Evolutionary conservation across 2,113 vertebrate genomes (phyloP), one percentile per base, ranked within the genome.

Genomic region (Tenrec ecaudatus): DNA sequence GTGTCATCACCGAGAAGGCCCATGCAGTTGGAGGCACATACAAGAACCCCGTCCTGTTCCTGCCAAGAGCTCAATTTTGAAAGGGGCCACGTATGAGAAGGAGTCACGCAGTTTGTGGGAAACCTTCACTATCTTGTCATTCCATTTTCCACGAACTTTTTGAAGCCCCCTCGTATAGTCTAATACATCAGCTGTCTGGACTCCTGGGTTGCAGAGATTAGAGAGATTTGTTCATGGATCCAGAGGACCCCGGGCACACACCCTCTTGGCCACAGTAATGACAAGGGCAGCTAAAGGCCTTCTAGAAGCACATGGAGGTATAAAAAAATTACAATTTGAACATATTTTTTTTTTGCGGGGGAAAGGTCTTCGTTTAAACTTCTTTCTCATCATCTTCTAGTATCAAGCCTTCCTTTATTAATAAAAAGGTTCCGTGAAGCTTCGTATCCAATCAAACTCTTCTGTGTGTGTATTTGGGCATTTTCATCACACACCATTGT

Each of bases 361-460:
- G 47, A 2, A 14, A 31, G 80, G 40, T 23, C 7, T n/a, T 40
- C 3, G 43, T 90, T 79, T 89, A 77, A 90, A 23, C 8, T 87
- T 91, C 83, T 68, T 82, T 78, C 38, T 89, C 58, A 69, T 22
- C n/a, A 40, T 73, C 81, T 84, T 91, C n/a, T 69, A 40, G 38
- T 47, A 31, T 68, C 15, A 2, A 58, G 57, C 38, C 31, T 66
- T 80, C 40, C 16, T 79, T 80, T 76, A 77, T 29, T 82, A 36
- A 38, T 83, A 27, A 66, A 29, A 82, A 89, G 79, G 40, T 38
- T 84, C 47, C 17, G 14, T 5, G 91, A 64, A 53, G 47, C 5
- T 53, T 36, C 19, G 68, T 62, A 92, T 85, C 87, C 79, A 71
- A 64, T 82, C 7, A 69, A 5, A 73, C 8, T 31, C 71, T 38